Evolutionary conservation across 1,140 invertebrate species (phyloP).

Genomic region (Nixonia krombeini): DNA sequence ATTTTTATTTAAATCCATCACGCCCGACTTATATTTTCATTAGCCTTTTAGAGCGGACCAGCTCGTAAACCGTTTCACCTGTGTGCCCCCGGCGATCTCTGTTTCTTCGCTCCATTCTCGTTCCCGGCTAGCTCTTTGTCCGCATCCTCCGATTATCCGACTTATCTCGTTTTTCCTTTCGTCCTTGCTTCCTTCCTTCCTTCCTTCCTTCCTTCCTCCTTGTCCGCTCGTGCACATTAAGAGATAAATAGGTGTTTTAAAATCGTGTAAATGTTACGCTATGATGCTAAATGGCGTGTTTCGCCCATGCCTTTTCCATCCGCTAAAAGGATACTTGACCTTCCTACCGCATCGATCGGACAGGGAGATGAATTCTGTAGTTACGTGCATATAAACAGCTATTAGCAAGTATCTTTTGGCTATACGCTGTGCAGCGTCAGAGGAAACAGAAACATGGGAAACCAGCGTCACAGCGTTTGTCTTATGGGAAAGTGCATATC

Average conservation of each 20-base stretch:
- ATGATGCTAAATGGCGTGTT: constrained; percentile 26
- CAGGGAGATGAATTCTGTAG: too few species aligned
- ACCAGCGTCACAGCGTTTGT: too few species aligned
- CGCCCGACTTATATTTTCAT: constrained; percentile 69
- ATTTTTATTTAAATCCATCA: constrained; percentile 67
- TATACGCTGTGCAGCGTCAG: too few species aligned
- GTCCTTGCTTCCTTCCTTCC: constrained; percentile 21
- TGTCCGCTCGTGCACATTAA: constrained; percentile 29
- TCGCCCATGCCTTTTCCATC: constrained; percentile 17
- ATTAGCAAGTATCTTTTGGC: too few species aligned
- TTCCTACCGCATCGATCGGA: too few species aligned
- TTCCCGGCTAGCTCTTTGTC: constrained; percentile 11
- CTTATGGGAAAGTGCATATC: too few species aligned
- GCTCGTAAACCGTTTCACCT: constrained; percentile 63
- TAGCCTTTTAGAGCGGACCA: constrained; percentile 55
- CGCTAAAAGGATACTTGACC: too few species aligned
- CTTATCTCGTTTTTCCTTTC: constrained; percentile 9
- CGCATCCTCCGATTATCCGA: constrained; percentile 15
- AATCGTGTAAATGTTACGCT: constrained; percentile 44
- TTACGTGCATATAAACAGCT: too few species aligned
- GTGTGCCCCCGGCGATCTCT: constrained; percentile 54
- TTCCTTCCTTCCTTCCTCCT: constrained; percentile 20
- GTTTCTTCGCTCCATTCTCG: constrained; percentile 28
- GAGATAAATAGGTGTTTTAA: constrained; percentile 49
- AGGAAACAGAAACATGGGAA: too few species aligned